Conservation (phyloP, 2,113 vertebrate genomes). For the Leucopsar rothschildi region DNA sequence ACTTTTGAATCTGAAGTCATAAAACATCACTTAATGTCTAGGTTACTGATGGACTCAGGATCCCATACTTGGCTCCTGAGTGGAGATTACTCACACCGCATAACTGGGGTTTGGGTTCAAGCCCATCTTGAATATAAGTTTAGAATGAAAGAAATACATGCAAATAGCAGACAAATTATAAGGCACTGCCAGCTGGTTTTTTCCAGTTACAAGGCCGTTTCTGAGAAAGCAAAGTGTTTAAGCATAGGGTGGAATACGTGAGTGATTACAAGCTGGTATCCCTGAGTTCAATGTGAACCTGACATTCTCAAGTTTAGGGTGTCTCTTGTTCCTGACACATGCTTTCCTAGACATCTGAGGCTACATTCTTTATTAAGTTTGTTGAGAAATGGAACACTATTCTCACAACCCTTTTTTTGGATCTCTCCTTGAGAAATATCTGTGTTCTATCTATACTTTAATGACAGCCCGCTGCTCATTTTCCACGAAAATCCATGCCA, state of each 20-base stretch:
- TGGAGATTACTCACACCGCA: background rate
- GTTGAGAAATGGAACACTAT: conserved; percentile 39
- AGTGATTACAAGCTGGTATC: conserved; percentile 53
- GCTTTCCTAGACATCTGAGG: conserved; percentile 13
- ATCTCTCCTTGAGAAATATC: conserved; percentile 34
- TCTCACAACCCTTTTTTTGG: conserved; percentile 36
- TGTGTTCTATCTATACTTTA: conserved; percentile 42
- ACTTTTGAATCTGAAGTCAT: conserved; percentile 42
- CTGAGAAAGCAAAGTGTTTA: conserved; percentile 34
- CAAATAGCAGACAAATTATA: conserved; percentile 42
- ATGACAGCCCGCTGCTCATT: conserved; percentile 7
- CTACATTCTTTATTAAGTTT: conserved; percentile 39
- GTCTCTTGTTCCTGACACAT: conserved; percentile 21
- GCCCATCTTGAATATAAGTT: conserved; percentile 44
- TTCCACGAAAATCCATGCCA: conserved; percentile 42
- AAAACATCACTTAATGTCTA: conserved; percentile 3
- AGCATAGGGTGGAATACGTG: background rate
- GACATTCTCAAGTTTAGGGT: conserved; percentile 38
- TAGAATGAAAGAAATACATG: conserved; percentile 50
- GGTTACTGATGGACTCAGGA: conserved; percentile 55
- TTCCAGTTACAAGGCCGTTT: background rate
- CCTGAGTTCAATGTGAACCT: conserved; percentile 25
- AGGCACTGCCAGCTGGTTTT: conserved; percentile 57
- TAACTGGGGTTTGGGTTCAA: conserved; percentile 57
- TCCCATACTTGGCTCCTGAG: conserved; percentile 48